These are phyloP conservation scores for Caenorhabditis virilis DNA, from an alignment of 2,888 invertebrate genomes.

Conservation along the genomic window DNA sequence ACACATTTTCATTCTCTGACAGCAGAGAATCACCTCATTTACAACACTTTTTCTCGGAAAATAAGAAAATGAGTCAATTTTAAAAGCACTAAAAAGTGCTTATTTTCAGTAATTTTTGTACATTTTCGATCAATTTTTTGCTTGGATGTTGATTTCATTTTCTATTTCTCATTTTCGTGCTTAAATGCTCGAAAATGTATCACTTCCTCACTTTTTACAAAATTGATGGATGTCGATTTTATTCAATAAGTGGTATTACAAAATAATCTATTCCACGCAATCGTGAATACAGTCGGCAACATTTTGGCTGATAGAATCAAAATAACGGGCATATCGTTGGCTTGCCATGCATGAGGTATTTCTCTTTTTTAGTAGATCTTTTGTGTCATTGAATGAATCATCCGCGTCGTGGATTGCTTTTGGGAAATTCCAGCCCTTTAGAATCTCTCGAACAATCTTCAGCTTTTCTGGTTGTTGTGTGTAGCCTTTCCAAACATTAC, in stretches of 20 bases:
- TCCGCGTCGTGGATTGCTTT: neutral
- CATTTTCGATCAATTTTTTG: conserved; percentile 27
- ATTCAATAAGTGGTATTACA: conserved; percentile 15
- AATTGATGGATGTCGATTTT: conserved; percentile 21
- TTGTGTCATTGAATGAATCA: conserved; percentile 1
- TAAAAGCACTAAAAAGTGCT: conserved; percentile 29
- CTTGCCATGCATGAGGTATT: conserved; percentile 2
- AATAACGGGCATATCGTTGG: conserved; percentile 1
- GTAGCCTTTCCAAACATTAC: conserved; percentile 4
- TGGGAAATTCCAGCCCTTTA: neutral
- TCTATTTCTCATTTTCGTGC: conserved; percentile 19
- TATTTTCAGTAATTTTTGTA: conserved; percentile 11
- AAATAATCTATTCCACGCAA: conserved; percentile 1
- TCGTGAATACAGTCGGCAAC: conserved; percentile 3
- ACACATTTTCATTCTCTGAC: conserved; percentile 23
- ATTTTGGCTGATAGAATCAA: conserved; percentile 2
- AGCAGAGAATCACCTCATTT: conserved; percentile 26
- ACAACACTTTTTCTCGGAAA: conserved; percentile 20
- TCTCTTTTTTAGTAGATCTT: neutral
- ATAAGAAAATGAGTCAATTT: conserved; percentile 13
- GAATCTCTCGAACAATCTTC: neutral
- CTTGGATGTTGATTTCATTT: conserved; percentile 28
- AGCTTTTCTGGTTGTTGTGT: conserved; percentile 4
- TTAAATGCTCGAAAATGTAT: conserved; percentile 27
- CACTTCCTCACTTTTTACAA: conserved; percentile 21